phyloP scores from a whole-genome alignment of 1,140 invertebrate genomes.

The Trichonephila clavipes region DNA sequence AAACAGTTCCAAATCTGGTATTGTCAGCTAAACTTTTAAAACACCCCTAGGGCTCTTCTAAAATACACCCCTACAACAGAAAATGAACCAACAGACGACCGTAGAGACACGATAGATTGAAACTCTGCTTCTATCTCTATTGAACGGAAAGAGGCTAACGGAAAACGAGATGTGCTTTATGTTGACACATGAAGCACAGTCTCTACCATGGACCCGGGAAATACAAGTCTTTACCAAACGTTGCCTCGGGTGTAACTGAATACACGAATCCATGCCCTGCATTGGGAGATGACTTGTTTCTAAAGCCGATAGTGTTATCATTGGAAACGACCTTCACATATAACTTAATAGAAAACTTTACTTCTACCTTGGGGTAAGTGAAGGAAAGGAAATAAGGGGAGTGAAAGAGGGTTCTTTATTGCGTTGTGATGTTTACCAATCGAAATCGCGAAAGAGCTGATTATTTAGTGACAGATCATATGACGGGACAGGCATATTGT shows the following conservation, averaged over 20 bases:
- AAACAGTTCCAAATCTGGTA: no score
- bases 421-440: background rate
- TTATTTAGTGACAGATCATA: background rate
- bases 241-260: background rate
- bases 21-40: background rate
- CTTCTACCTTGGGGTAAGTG: background rate
- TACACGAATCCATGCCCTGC: background rate
- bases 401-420: background rate
- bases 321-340: background rate
- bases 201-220: background rate
- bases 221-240: background rate
- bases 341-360: background rate
- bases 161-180: background rate
- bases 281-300: background rate
- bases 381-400: background rate
- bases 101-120: background rate
- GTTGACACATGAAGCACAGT: background rate
- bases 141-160: background rate
- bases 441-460: background rate
- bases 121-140: background rate
- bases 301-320: background rate
- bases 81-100: background rate
- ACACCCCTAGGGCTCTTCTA: background rate
- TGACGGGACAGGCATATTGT: background rate
- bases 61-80: background rate